Evolutionary conservation across 1,140 invertebrate species (phyloP).

Genomic region (Trachelipus rathkii): DNA sequence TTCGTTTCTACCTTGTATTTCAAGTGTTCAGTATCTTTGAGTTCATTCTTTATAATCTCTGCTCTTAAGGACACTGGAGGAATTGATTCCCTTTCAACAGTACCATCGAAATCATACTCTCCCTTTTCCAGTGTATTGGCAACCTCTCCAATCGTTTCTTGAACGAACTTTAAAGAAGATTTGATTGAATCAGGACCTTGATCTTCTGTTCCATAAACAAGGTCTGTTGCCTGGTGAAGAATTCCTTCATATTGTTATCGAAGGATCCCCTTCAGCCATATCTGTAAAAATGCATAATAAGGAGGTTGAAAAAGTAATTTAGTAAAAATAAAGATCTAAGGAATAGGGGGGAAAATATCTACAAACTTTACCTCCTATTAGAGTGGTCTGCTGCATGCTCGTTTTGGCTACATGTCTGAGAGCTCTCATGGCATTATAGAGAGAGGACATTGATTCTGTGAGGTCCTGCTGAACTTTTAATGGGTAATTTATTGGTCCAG

Average conservation of each 20-base stretch:
- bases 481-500: slow-evolving; percentile 54
- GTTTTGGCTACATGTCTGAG: slow-evolving; percentile 36
- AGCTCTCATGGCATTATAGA: slow-evolving; percentile 33
- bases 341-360: neutral
- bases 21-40: slow-evolving; percentile 84
- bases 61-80: slow-evolving; percentile 75
- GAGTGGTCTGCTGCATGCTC: slow-evolving; percentile 36
- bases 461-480: slow-evolving; percentile 48
- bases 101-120: slow-evolving; percentile 69
- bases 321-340: neutral
- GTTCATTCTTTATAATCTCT: slow-evolving; percentile 75
- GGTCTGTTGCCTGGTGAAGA: slow-evolving; percentile 64
- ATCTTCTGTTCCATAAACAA: slow-evolving; percentile 72
- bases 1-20: slow-evolving; percentile 73
- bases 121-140: slow-evolving; percentile 71
- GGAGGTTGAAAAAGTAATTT: neutral
- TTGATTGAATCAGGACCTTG: slow-evolving; percentile 73
- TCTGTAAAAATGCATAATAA: slow-evolving; percentile 48
- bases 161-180: slow-evolving; percentile 55
- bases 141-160: slow-evolving; percentile 48
- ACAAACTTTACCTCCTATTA: slow-evolving; percentile 28
- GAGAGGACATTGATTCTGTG: slow-evolving; percentile 18
- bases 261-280: slow-evolving; percentile 56
- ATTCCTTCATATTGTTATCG: slow-evolving; percentile 66
- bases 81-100: slow-evolving; percentile 55